These are phyloP conservation scores for Brachyalestes nurse DNA, from an alignment of 2,797 vertebrate species.

Conservation along the genomic window DNA sequence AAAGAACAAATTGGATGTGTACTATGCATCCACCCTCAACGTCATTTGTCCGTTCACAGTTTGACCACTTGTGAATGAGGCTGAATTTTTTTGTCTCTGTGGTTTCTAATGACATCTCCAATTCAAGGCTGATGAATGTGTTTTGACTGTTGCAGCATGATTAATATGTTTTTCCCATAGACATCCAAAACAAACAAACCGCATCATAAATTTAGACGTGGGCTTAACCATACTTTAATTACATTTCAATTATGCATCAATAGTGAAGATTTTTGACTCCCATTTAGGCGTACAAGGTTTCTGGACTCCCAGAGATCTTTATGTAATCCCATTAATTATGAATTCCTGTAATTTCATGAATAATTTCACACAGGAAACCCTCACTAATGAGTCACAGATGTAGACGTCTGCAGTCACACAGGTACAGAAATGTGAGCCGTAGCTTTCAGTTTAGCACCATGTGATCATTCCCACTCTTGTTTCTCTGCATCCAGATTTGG, in stretches of 20 bases:
- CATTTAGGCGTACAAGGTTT: neutral
- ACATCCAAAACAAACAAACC: neutral
- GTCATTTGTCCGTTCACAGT: neutral
- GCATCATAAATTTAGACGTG: neutral
- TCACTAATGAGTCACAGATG: conserved; percentile 15
- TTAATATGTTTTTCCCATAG: neutral
- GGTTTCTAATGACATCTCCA: neutral
- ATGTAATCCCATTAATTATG: conserved; percentile 12
- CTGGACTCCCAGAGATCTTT: neutral
- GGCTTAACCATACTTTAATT: neutral
- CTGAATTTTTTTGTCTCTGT: neutral
- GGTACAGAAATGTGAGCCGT: conserved; percentile 9
- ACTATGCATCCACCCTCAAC: neutral
- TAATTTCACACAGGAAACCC: conserved; percentile 31
- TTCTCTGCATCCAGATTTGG: neutral
- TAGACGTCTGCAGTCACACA: neutral
- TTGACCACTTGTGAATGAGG: neutral
- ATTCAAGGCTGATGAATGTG: neutral
- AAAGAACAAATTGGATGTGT: neutral
- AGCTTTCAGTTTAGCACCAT: neutral
- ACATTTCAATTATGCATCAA: neutral
- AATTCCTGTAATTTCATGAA: conserved; percentile 22
- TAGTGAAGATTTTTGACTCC: neutral
- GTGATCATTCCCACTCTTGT: neutral
- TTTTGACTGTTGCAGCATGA: neutral